These are phyloP conservation scores for Eidolon dupreanum DNA, from an alignment of 2,797 vertebrate genomes.

Conservation along the genomic window DNA sequence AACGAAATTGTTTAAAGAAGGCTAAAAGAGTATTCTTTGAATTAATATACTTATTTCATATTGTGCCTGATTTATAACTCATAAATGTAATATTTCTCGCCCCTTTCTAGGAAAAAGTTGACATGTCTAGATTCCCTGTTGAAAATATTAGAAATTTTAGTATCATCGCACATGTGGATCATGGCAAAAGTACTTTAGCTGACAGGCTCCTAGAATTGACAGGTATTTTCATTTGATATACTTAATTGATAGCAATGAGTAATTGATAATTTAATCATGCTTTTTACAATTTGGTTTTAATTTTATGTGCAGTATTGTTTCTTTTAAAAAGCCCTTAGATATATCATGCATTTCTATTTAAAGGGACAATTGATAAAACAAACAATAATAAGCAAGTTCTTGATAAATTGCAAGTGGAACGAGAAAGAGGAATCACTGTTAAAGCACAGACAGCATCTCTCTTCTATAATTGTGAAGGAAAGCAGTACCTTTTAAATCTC, in stretches of 20 bases:
- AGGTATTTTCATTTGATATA: conserved; percentile 84
- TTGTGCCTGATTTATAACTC: background rate
- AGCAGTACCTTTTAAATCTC: conserved; percentile 95
- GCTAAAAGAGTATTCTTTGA: background rate
- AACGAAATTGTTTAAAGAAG: background rate
- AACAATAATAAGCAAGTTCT: conserved; percentile 95
- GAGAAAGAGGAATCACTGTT: conserved; percentile 97
- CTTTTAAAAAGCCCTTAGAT: conserved; percentile 9
- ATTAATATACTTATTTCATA: conserved; percentile 8
- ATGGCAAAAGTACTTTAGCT: conserved; percentile 98
- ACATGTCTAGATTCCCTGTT: conserved; percentile 91
- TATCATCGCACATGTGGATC: conserved; percentile 98
- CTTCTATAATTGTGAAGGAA: conserved; percentile 90
- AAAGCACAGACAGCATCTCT: conserved; percentile 98
- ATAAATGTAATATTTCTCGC: conserved; percentile 46
- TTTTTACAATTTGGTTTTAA: background rate
- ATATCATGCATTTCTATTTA: conserved; percentile 30
- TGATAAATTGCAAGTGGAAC: conserved; percentile 98
- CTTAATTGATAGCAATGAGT: background rate
- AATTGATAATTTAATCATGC: background rate
- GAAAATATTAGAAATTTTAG: conserved; percentile 96
- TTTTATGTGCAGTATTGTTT: conserved; percentile 2
- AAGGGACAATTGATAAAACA: conserved; percentile 95
- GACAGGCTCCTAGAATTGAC: conserved; percentile 96
- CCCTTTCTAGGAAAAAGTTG: conserved; percentile 86